A percentile compares a stretch with the other conserved stretches of the same genome.
These are phyloP conservation scores for Hyles vespertilio DNA, from an alignment of 1,140 invertebrate genomes.

Conservation along the genomic window DNA sequence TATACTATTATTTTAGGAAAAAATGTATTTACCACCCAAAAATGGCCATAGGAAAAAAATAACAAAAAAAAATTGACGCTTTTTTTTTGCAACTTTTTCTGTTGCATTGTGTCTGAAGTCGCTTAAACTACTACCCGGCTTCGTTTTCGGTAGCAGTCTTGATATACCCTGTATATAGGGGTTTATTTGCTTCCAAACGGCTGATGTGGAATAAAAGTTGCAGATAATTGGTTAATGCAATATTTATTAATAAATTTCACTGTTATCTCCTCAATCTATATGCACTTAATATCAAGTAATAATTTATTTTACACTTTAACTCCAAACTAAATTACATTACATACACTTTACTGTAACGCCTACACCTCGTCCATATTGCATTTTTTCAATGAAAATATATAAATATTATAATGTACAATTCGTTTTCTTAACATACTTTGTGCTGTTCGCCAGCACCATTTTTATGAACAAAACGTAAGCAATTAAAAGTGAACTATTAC, in stretches of 20 bases:
- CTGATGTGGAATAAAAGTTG: too few relatives aligned
- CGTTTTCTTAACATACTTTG: conserved; percentile 24
- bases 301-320: conserved; percentile 71
- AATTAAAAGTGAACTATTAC: too few relatives aligned
- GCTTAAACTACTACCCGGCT: too few relatives aligned
- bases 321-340: conserved; percentile 52
- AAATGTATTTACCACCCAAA: too few relatives aligned
- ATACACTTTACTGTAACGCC: conserved; percentile 39
- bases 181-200: too few relatives aligned
- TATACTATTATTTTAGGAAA: too few relatives aligned
- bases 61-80: too few relatives aligned
- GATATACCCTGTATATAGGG: too few relatives aligned
- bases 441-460: conserved; percentile 27
- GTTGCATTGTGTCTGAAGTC: too few relatives aligned
- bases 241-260: conserved; percentile 75
- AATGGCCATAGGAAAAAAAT: too few relatives aligned
- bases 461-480: not conserved
- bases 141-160: too few relatives aligned
- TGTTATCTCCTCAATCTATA: conserved; percentile 70
- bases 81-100: too few relatives aligned
- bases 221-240: conserved; percentile 59
- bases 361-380: conserved; percentile 60
- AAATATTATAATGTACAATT: conserved; percentile 39
- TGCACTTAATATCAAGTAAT: conserved; percentile 67
- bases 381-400: conserved; percentile 59